Evolutionary conservation across 2,888 invertebrate species (phyloP), one percentile per base, ranked within the genome.

Genomic region (Hypselothyrea guttata): DNA sequence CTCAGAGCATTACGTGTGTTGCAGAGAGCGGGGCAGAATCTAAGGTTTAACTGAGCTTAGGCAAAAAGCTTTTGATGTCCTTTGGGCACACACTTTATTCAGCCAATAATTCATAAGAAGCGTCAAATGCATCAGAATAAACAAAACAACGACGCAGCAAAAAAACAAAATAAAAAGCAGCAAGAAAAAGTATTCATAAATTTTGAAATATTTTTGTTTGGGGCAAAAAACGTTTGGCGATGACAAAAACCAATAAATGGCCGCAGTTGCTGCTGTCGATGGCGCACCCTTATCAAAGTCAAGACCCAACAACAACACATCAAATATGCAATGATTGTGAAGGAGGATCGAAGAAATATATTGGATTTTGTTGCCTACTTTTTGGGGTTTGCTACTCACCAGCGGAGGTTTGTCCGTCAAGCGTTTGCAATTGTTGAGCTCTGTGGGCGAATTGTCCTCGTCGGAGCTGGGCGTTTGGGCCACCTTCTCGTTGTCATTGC

Each of bases 381-480:
- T 22, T 27, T 11, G 16, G 13, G n/a, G 45, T 27, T 12, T 12
- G 37, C 47, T 38, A 87, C 89, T 84, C 57, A 89, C 89, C 83
- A 96, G 91, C 35, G 95, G 95, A 48, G 95, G 95, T 85, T 95
- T 94, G 87, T 96, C 95, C 61, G 92, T 92, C 84, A 95, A 92
- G 73, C 95, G 91, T 87, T 95, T 94, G 91, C 95, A 96, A 83
- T 95, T 94, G 91, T 95, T 95, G 86, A 95, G 91, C 91, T 96
- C 96, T 42, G 95, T 95, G 37, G 96, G 96, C 1, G 96, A 96
- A 90, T 94, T 95, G 86, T 95, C 95, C 90, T 95, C 96, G 88
- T 96, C 95, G 76, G 95, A 95, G 86, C 94, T 94, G 89, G 85
- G 88, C 27, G 86, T 83, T 73, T 71, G 86, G 41, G 81, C 74